Conservation (phyloP, 2,888 invertebrate species). For the Serrognathus titanus region DNA sequence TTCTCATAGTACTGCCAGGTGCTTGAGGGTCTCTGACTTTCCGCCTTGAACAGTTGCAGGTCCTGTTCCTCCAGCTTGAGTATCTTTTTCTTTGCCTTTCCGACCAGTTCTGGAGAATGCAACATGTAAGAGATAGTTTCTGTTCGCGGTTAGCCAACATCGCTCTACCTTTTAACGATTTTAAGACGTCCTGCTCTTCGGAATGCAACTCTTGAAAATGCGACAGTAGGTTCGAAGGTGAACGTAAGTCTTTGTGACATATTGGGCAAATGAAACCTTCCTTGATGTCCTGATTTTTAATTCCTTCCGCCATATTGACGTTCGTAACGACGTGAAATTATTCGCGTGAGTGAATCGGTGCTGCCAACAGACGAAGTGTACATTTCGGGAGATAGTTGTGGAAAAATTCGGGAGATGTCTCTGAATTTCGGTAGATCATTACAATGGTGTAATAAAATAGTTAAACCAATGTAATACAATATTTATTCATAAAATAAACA, state of each 20-base stretch:
- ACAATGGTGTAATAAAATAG: too few relatives aligned
- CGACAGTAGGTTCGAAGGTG: slow-evolving; percentile 74
- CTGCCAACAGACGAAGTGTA: too few relatives aligned
- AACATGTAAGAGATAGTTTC: background rate
- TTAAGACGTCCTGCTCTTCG: slow-evolving; percentile 80
- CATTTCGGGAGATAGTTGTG: too few relatives aligned
- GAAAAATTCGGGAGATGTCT: too few relatives aligned
- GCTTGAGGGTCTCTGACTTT: background rate
- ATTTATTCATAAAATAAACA: too few relatives aligned
- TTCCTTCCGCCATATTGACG: slow-evolving; percentile 21
- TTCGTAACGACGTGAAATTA: background rate
- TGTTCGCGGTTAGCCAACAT: background rate
- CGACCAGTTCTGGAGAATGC: slow-evolving; percentile 59
- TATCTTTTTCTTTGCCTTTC: slow-evolving; percentile 88
- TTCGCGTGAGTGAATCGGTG: too few relatives aligned
- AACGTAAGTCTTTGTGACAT: slow-evolving; percentile 86
- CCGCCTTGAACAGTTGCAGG: slow-evolving; percentile 58
- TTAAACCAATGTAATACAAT: too few relatives aligned
- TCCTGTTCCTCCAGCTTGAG: slow-evolving; percentile 70
- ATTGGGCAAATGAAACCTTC: slow-evolving; percentile 96
- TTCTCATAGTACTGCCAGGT: slow-evolving; percentile 47
- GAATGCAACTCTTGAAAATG: slow-evolving; percentile 89
- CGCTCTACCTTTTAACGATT: slow-evolving; percentile 67
- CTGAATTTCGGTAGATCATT: too few relatives aligned
- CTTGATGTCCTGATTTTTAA: slow-evolving; percentile 59